These are phyloP conservation scores for Aleiodes alternator DNA, from an alignment of 2,888 invertebrate species.

Conservation along the genomic window DNA sequence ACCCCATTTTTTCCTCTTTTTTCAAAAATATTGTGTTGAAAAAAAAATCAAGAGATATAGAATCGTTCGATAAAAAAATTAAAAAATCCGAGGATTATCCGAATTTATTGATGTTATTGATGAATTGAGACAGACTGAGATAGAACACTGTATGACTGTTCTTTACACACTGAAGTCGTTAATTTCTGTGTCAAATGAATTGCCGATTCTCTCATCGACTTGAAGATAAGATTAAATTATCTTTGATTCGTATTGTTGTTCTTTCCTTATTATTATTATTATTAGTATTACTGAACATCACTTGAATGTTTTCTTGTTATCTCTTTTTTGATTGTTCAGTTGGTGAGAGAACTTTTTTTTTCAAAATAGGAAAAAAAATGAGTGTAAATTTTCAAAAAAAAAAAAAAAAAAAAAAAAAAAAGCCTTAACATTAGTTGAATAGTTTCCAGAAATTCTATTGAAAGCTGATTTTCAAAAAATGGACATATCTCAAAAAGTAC, in stretches of 20 bases:
- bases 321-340: neutral
- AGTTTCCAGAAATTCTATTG: no score
- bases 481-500: no score
- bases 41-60: neutral
- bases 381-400: no score
- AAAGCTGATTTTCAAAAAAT: no score
- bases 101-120: neutral
- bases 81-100: neutral
- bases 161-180: slow-evolving; percentile 8
- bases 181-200: slow-evolving; percentile 24
- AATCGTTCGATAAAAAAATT: slow-evolving; percentile 4
- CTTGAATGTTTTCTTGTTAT: neutral
- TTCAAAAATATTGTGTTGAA: neutral
- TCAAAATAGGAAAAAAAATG: no score
- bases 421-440: no score
- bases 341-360: neutral
- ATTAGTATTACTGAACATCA: neutral
- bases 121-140: slow-evolving; percentile 1
- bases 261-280: neutral
- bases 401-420: no score
- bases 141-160: neutral
- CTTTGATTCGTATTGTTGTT: slow-evolving; percentile 36
- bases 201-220: slow-evolving; percentile 19
- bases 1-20: slow-evolving; percentile 10
- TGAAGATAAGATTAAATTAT: slow-evolving; percentile 43